phyloP scores from a whole-genome alignment of 2,888 invertebrate genomes.

The Campoplex capitator region DNA sequence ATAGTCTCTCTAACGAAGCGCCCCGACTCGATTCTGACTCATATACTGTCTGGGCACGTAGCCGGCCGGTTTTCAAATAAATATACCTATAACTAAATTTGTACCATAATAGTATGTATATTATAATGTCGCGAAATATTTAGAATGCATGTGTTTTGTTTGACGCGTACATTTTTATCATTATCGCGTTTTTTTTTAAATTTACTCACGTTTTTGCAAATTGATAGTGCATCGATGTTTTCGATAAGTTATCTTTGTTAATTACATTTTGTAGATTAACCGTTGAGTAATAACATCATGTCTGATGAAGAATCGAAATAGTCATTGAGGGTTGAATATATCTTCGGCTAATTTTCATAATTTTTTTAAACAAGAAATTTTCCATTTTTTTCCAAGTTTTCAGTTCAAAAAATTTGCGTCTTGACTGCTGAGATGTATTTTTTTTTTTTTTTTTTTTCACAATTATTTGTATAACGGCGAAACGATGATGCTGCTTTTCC shows the following conservation, averaged over 20 bases:
- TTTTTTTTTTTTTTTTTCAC: too few species aligned
- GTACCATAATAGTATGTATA: conserved; percentile 23
- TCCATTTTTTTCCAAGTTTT: too few species aligned
- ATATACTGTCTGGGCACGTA: conserved; percentile 72
- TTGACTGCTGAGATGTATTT: too few species aligned
- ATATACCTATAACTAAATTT: conserved; percentile 51
- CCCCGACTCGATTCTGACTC: conserved; percentile 67
- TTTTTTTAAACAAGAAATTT: too few species aligned
- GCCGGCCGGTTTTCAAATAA: conserved; percentile 40
- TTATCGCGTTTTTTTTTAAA: background rate
- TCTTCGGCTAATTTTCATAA: too few species aligned
- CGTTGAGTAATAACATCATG: background rate
- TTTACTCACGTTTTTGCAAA: background rate
- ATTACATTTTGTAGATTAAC: background rate
- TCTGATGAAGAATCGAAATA: too few species aligned
- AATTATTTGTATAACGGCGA: too few species aligned
- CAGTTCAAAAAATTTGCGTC: too few species aligned
- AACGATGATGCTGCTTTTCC: too few species aligned
- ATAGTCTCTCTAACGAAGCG: conserved; percentile 71
- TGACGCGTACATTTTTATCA: background rate
- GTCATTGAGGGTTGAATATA: too few species aligned
- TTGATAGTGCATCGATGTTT: too few species aligned
- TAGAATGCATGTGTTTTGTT: background rate
- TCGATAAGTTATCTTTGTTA: too few species aligned
- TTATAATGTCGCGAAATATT: conserved; percentile 24